Evolutionary conservation across 2,888 invertebrate genomes (phyloP), one percentile per base, ranked within the genome.

Genomic region (Pyralis farinalis): DNA sequence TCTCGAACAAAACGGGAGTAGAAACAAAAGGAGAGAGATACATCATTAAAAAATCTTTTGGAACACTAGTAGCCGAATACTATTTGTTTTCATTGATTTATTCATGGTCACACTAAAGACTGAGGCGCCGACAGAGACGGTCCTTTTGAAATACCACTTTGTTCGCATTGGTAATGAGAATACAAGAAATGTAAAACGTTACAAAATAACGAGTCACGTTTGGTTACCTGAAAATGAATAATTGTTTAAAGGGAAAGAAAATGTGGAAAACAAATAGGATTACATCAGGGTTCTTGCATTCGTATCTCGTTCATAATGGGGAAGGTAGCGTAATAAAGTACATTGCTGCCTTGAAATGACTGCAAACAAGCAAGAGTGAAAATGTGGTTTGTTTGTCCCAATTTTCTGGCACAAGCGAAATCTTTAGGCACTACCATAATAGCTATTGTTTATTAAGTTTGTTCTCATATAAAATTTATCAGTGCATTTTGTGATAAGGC

Each of bases 31-130:
- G 36, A 71, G 74, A 79, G 82, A 72, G 74, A 79, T 72, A 69
- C 69, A 79, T 67, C 68, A 73, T 79, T 71, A 69, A 80, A 82
- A 78, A 71, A 70, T 63, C 71, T 79, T 80, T 84, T 77, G 66
- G 75, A 80, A 85, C 70, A 86, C 85, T 82, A 76, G 88, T 84
- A 84, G 86, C 82, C 78, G 72, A 82, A 86, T 83, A 79, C 68
- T 88, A 86, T 86, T 88, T 87, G 87, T 88, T 88, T 87, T 88
- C 85, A 86, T 86, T 85, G 81, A 86, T 86, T 84, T 87, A 86
- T 88, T 87, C 88, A 87, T 84, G 86, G 86, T 83, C 83, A 72
- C 63, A 70, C 56, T 59, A 62, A 53, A 66, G 74, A 79, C 79
- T 78, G 58, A 82, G 85, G 76, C 76, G 84, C 88, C 86, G 85